Conservation (phyloP, 2,797 vertebrate species). For the Hypotaenidia philippensis region DNA sequence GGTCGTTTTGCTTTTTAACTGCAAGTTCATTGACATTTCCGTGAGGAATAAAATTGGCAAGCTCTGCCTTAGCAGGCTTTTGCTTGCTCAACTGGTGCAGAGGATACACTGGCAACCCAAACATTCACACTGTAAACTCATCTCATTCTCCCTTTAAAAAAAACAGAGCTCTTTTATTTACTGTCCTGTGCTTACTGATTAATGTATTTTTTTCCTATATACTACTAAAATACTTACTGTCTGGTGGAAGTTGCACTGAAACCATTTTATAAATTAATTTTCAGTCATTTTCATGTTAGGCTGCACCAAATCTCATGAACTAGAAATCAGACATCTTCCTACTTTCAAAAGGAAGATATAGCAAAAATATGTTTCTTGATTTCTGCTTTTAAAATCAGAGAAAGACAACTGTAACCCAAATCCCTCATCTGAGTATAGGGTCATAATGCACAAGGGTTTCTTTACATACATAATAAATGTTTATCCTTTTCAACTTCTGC, state of each 20-base stretch:
- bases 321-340: not conserved
- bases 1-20: not conserved
- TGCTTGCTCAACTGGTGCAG: constrained; percentile 4
- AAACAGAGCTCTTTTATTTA: not conserved
- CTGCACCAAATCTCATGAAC: not conserved
- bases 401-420: not conserved
- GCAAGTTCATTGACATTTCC: constrained; percentile 6
- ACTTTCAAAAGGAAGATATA: not conserved
- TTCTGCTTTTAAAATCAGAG: not conserved
- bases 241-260: not conserved
- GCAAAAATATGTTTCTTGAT: not conserved
- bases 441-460: not conserved
- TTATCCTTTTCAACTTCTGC: constrained; percentile 10
- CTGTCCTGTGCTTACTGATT: not conserved
- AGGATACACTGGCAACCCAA: constrained; percentile 7
- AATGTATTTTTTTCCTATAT: not conserved
- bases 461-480: not conserved
- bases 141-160: not conserved
- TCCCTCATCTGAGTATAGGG: not conserved
- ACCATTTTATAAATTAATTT: not conserved
- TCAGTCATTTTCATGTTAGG: not conserved
- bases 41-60: constrained; percentile 30
- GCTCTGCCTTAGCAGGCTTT: not conserved
- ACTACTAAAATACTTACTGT: not conserved
- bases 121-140: not conserved